Base-by-base conservation (phyloP, 2,888 invertebrate species). In the Copidosoma aretas region DNA sequence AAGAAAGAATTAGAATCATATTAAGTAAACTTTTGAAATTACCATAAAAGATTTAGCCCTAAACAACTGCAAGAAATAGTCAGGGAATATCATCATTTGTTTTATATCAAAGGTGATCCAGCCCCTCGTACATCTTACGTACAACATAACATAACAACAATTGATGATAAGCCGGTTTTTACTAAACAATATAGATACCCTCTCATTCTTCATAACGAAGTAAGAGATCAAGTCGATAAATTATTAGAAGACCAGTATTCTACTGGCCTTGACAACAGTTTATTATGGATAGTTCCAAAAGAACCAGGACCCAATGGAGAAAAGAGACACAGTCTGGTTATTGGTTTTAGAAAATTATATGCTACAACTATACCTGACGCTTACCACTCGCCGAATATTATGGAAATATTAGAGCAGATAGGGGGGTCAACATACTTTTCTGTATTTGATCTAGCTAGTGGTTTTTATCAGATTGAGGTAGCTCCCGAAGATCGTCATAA, bases 61-160 rank as follows among this genome's bases (percentile, higher is more conserved):
- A n/a, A n/a, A n/a, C 32, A 32, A 32, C 32, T 32, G 3, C 8
- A 5, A 32, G 3, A 32, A 32, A 32, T 32, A 32, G 32, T 32
- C 4, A 32, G 8, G 8, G 32, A 32, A 8, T 32, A 5, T 32
- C 8, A 3, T 5, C 32, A 32, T 32, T 32, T 32, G 4, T 32
- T 3, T 32, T 32, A 32, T 8, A 32, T 32, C 8, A 32, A 32
- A 5, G 32, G 32, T 32, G 32, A 32, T 32, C 4, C 3, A 5
- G 32, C 32, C 8, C 32, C 32, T 5, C 32, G 8, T 32, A 32
- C 32, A 32, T 32, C 8, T 32, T 32, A 32, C 8, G 32, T 5
- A 32, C 32, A 32, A 32, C 32, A 32, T 32, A 32, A 32, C 8
- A 75, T 75, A 15, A 25, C 21, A 10, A 60, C 70, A 0, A 64